phyloP scores from a whole-genome alignment of 2,888 invertebrate genomes.

The Malachius bipustulatus region DNA sequence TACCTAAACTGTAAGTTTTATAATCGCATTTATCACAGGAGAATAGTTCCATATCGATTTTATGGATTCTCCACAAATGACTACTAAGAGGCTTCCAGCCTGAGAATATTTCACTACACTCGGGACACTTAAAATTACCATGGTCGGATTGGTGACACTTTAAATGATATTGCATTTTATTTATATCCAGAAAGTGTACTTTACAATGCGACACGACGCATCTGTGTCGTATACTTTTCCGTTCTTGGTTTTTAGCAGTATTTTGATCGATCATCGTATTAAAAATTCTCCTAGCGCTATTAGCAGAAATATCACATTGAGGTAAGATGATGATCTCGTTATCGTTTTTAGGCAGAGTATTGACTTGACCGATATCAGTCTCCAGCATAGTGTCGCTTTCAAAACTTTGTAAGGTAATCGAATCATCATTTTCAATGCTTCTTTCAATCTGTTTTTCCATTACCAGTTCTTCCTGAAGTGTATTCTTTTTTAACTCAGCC shows the following conservation, averaged over 20 bases:
- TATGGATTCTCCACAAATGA: slow-evolving; percentile 69
- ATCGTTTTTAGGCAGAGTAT: slow-evolving; percentile 12
- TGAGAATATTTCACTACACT: slow-evolving; percentile 46
- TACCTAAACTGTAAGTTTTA: slow-evolving; percentile 57
- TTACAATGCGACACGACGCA: slow-evolving; percentile 47
- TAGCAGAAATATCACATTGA: slow-evolving; percentile 14
- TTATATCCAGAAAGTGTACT: slow-evolving; percentile 43
- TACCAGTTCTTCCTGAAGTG: slow-evolving; percentile 6
- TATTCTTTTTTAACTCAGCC: slow-evolving; percentile 9
- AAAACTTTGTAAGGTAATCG: not conserved
- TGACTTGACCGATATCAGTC: too few species aligned
- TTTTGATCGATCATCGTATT: slow-evolving; percentile 20
- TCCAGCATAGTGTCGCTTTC: too few species aligned
- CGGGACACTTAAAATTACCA: slow-evolving; percentile 46
- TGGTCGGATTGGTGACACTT: slow-evolving; percentile 37
- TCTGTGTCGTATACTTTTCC: slow-evolving; percentile 24
- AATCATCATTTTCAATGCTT: not conserved
- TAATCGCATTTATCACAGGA: slow-evolving; percentile 64
- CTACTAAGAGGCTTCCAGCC: slow-evolving; percentile 59
- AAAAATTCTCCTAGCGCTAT: slow-evolving; percentile 16
- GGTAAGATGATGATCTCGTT: slow-evolving; percentile 19
- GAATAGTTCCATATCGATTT: slow-evolving; percentile 67
- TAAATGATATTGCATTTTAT: slow-evolving; percentile 52
- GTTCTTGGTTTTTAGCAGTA: slow-evolving; percentile 14
- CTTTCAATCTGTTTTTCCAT: slow-evolving; percentile 8